These are phyloP conservation scores for Drosophila navojoa DNA, from an alignment of 1,140 invertebrate species.

Conservation along the genomic window DNA sequence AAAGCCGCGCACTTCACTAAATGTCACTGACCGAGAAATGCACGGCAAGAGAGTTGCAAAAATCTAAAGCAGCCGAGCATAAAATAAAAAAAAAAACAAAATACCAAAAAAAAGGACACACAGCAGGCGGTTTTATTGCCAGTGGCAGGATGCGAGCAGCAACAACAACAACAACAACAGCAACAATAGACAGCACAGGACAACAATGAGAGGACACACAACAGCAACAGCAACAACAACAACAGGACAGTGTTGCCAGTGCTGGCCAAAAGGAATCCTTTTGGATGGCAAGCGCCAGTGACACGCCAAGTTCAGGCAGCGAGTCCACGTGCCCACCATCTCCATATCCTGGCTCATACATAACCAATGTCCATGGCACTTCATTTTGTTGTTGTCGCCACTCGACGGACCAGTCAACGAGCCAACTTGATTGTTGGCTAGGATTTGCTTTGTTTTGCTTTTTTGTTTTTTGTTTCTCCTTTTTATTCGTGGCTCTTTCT, in stretches of 20 bases:
- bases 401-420: slow-evolving; percentile 31
- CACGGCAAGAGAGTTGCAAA: slow-evolving; percentile 60
- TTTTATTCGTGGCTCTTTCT: slow-evolving; percentile 26
- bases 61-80: slow-evolving; percentile 32
- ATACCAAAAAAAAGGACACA: no score
- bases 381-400: slow-evolving; percentile 43
- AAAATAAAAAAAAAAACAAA: slow-evolving; percentile 6
- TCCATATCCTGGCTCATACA: neutral
- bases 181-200: slow-evolving; percentile 28
- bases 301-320: slow-evolving; percentile 10
- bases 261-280: slow-evolving; percentile 31
- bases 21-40: slow-evolving; percentile 81
- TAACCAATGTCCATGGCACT: slow-evolving; percentile 49
- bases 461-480: slow-evolving; percentile 16
- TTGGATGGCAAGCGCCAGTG: slow-evolving; percentile 8
- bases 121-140: slow-evolving; percentile 66
- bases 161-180: slow-evolving; percentile 28
- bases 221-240: slow-evolving; percentile 21
- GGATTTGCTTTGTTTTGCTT: slow-evolving; percentile 36
- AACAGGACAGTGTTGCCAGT: slow-evolving; percentile 5
- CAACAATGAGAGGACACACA: slow-evolving; percentile 31
- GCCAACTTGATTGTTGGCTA: slow-evolving; percentile 53
- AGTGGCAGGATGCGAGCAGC: slow-evolving; percentile 61
- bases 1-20: slow-evolving; percentile 55
- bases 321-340: no score